Evolutionary conservation across 1,140 invertebrate species (phyloP).

Genomic region (Lepidurus couesii): DNA sequence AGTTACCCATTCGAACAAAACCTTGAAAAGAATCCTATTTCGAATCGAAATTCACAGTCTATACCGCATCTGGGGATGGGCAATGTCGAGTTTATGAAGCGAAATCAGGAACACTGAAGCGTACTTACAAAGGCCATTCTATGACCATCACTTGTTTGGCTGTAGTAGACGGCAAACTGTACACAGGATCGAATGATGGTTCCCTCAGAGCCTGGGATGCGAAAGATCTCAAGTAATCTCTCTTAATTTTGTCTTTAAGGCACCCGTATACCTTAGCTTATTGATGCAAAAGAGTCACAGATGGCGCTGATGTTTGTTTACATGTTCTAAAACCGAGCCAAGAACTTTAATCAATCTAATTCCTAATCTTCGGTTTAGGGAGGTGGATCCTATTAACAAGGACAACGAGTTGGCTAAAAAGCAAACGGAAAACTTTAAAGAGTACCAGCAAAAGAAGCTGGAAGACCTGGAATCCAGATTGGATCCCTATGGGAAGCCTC

Average conservation of each 20-base stretch:
- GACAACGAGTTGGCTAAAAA: not conserved
- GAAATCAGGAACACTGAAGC: conserved; percentile 48
- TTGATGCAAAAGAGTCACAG: not conserved
- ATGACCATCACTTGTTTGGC: conserved; percentile 46
- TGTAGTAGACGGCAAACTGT: conserved; percentile 45
- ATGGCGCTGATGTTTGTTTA: not conserved
- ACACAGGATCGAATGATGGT: conserved; percentile 47
- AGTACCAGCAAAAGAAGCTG: conserved; percentile 25
- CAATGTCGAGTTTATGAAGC: conserved; percentile 48
- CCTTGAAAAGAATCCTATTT: not conserved
- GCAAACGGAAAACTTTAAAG: not conserved
- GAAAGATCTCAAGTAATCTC: conserved; percentile 23
- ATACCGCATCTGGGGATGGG: conserved; percentile 48
- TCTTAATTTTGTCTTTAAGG: not conserved
- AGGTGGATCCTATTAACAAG: not conserved
- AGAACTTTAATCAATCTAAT: not conserved
- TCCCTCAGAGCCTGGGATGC: conserved; percentile 47
- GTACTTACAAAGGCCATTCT: conserved; percentile 46
- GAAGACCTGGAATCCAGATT: conserved; percentile 26
- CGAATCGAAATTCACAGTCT: conserved; percentile 44
- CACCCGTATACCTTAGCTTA: no score
- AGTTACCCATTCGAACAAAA: conserved; percentile 37
- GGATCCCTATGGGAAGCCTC: not conserved
- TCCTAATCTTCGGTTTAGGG: not conserved
- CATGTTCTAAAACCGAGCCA: not conserved